phyloP scores from a whole-genome alignment of 2,113 vertebrate genomes.

The Anarhynchus alexandrinus region DNA sequence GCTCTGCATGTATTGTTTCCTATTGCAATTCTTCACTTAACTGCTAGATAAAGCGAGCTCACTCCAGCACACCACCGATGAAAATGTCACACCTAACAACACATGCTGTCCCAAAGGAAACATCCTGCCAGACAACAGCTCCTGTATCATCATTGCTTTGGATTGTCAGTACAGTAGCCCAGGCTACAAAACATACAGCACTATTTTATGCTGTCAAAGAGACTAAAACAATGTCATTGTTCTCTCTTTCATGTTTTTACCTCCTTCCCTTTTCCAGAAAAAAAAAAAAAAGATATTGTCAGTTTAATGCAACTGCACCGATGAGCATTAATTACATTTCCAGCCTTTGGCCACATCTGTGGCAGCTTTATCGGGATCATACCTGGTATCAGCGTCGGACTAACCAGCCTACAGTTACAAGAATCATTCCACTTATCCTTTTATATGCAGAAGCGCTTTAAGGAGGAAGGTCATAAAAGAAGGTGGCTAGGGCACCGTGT shows the following conservation, averaged over 20 bases:
- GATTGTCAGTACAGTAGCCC: not conserved
- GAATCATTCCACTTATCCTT: constrained; percentile 49
- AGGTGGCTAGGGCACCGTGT: not conserved
- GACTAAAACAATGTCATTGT: not conserved
- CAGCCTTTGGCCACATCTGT: not conserved
- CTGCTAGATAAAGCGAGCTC: not conserved
- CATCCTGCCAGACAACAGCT: not conserved
- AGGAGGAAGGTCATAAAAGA: constrained; percentile 32
- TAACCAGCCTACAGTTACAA: not conserved
- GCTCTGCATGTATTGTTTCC: accelerated
- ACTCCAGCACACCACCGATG: not conserved
- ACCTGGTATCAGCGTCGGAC: not conserved
- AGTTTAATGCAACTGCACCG: not conserved
- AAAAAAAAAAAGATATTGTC: not conserved
- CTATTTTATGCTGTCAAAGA: not conserved
- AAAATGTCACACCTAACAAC: not conserved
- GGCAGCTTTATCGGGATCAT: not conserved
- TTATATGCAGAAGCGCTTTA: constrained; percentile 42
- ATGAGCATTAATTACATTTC: not conserved
- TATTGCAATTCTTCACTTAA: not conserved
- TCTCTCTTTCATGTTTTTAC: not conserved
- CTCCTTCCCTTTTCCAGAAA: not conserved
- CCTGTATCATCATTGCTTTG: not conserved
- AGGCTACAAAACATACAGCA: not conserved
- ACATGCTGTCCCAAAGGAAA: not conserved